Evolutionary conservation across 2,888 invertebrate species (phyloP), one percentile per base, ranked within the genome.

Genomic region (Eristalis intricaria): DNA sequence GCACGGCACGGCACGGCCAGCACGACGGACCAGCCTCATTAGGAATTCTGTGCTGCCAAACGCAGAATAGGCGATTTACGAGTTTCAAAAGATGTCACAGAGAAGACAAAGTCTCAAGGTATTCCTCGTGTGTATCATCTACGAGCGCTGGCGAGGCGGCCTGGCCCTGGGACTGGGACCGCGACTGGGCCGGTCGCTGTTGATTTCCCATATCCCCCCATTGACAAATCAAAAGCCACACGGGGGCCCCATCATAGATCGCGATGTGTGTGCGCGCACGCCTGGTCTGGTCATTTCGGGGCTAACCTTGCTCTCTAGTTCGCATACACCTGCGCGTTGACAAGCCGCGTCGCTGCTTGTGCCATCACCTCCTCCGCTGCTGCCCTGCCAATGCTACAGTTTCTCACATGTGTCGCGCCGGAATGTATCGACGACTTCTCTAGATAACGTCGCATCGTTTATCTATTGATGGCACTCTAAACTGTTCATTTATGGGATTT

Each of bases 31-130:
- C 50, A 50, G 68, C 71, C 84, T 87, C 87, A 87, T 87, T 87
- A 87, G 68, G 87, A 87, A 87, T 87, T 87, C 87, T 87, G 79
- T 76, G 79, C 87, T 87, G 84, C 73, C 84, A 84, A 84, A 87
- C 84, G 83, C 79, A 87, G 87, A 87, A 87, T 87, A 87, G 87
- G 87, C 87, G 87, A 87, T 87, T 87, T 87, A 87, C 87, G 83
- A 87, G 87, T 87, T 87, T 87, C 87, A 87, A 87, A 87, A 87
- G 87, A 87, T 87, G 87, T 87, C 87, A 87, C 83, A 79, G 76
- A 61, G 64, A 84, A 79, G 79, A 87, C 87, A 79, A 87, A 84
- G 75, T 83, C 82, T 77, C 77, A 76, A 63, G 66, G 76, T 76
- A 75, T 81, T 64, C 50, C 50, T 50, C 43, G 43, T 75, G 64